A percentile compares a stretch with the other conserved stretches of the same genome.
Evolutionary conservation across 2,888 invertebrate species (phyloP).

Genomic region (Cephus spinipes): DNA sequence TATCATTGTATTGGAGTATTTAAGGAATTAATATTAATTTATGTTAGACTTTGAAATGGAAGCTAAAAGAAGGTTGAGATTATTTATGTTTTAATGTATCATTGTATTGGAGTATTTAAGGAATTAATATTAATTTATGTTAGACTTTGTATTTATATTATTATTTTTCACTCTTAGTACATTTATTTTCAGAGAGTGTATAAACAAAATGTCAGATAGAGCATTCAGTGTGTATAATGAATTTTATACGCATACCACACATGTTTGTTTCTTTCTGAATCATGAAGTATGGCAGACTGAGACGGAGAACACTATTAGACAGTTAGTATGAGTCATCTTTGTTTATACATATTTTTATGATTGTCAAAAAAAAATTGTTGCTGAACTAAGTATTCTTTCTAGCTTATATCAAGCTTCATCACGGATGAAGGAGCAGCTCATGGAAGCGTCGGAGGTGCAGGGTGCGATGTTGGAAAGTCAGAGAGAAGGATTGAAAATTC

Average conservation of each 20-base stretch:
- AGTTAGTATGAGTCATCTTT: slow-evolving; percentile 35
- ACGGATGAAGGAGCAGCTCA: slow-evolving; percentile 67
- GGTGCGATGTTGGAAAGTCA: slow-evolving; percentile 66
- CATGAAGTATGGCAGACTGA: slow-evolving; percentile 75
- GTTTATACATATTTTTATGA: background rate
- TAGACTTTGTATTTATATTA: slow-evolving; percentile 1
- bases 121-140: background rate
- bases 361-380: background rate
- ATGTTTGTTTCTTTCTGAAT: slow-evolving; percentile 75
- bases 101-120: background rate
- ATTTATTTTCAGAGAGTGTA: slow-evolving; percentile 63
- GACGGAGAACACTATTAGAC: slow-evolving; percentile 70
- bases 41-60: background rate
- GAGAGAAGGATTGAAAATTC: slow-evolving; percentile 67
- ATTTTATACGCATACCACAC: slow-evolving; percentile 76
- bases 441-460: slow-evolving; percentile 67
- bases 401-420: slow-evolving; percentile 58
- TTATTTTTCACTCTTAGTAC: background rate
- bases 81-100: background rate
- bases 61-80: slow-evolving; percentile 55
- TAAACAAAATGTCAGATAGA: slow-evolving; percentile 70
- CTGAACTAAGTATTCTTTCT: slow-evolving; percentile 5
- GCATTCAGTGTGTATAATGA: slow-evolving; percentile 73
- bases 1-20: background rate
- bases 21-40: background rate